A percentile compares a stretch with the other conserved stretches of the same genome.
These are phyloP conservation scores for Ecdyonurus torrentis DNA, from an alignment of 2,888 invertebrate genomes.

Conservation along the genomic window DNA sequence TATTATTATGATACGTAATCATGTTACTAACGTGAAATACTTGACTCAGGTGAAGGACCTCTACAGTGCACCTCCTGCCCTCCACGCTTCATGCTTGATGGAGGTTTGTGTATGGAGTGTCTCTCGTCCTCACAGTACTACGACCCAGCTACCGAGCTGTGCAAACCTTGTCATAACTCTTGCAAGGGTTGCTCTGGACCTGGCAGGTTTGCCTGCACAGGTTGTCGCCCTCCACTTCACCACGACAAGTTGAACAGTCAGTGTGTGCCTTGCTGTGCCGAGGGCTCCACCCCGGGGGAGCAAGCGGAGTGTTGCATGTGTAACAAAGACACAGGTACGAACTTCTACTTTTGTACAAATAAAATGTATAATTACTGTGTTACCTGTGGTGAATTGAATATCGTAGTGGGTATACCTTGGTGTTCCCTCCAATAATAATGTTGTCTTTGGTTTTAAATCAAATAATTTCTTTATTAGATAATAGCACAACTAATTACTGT, in stretches of 20 bases:
- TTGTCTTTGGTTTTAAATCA: too few species aligned
- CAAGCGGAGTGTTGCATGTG: conserved; percentile 48
- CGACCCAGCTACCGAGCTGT: conserved; percentile 46
- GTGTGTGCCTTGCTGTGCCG: conserved; percentile 55
- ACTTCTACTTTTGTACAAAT: neutral
- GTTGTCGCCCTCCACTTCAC: conserved; percentile 45
- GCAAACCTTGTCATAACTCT: conserved; percentile 44
- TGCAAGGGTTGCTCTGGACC: conserved; percentile 53
- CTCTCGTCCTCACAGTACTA: conserved; percentile 50
- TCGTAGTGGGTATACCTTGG: too few species aligned
- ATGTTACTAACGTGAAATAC: too few species aligned
- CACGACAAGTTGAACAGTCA: conserved; percentile 55
- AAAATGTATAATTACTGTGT: neutral
- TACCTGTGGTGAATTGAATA: too few species aligned
- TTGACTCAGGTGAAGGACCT: conserved; percentile 51
- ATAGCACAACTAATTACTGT: too few species aligned
- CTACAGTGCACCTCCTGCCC: conserved; percentile 57
- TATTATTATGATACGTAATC: too few species aligned
- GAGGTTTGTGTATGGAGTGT: conserved; percentile 59
- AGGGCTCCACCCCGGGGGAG: conserved; percentile 26
- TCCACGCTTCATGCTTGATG: conserved; percentile 51
- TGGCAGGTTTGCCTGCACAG: conserved; percentile 45
- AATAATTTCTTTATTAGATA: too few species aligned
- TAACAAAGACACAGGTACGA: conserved; percentile 45
- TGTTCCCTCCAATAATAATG: too few species aligned